Evolutionary conservation across 1,140 invertebrate species (phyloP), one percentile per base, ranked within the genome.

Genomic region (Plectrocnemia conspersa): DNA sequence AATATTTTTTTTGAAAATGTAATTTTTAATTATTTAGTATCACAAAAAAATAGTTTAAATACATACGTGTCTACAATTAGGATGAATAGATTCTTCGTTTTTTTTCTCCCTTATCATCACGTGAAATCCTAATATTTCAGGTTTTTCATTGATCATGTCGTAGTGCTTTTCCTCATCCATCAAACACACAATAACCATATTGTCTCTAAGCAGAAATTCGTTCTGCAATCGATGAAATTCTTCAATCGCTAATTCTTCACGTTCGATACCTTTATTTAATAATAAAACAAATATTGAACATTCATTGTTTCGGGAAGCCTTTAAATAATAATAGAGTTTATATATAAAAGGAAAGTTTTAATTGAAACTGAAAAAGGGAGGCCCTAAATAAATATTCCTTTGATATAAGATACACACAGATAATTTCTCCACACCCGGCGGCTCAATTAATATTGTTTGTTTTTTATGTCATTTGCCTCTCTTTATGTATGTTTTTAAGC

Each of bases 81-180:
- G n/a, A n/a, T n/a, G n/a, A n/a, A n/a, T n/a, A n/a, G n/a, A n/a
- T n/a, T 19, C 11, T 15, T 9, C 46, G 15, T 49, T 24, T 15
- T 50, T 56, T 29, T 41, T 56, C 16, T 21, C 24, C 4, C 53
- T 38, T 1, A 24, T 47, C 27, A 48, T 35, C 15, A 56, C 36
- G 45, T 44, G 56, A 35, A 56, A 56, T 49, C 58, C 58, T 5
- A 56, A 23, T 25, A 60, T 60, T 15, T 52, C 22, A 15, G 58
- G 58, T 44, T 46, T 56, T 16, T 52, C 50, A 22, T n/a, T 53
- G 46, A 52, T 60, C 50, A 60, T 50, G 19, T 60, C 54, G 40
- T 60, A 56, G 25, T 60, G 4, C 1, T 24, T 19, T 9, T 50
- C 49, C 33, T 60, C 58, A 29, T 60, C 58, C 2, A 35, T 11